A percentile compares a stretch with the other conserved stretches of the same genome.
Conservation (phyloP, 2,888 invertebrate genomes). For the Nipponacmea schrenckii region DNA sequence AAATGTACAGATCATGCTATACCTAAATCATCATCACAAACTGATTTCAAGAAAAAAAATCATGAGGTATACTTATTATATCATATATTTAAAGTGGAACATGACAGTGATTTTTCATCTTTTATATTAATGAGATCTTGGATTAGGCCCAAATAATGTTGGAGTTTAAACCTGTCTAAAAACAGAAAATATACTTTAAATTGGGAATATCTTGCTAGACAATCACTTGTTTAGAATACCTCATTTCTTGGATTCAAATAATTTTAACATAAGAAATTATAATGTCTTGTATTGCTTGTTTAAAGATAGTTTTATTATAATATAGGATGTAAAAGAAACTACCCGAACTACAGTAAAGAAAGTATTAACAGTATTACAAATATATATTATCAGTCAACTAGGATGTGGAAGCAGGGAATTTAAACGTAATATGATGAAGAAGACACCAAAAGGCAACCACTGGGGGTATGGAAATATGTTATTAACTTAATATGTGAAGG, state of each 20-base stretch:
- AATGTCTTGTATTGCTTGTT: too few species aligned
- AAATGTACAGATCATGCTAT: not conserved
- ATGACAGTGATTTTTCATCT: too few species aligned
- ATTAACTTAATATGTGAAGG: not conserved
- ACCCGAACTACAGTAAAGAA: conserved; percentile 77
- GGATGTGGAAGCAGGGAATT: conserved; percentile 78
- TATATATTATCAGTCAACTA: conserved; percentile 85
- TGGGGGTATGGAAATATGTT: conserved; percentile 79
- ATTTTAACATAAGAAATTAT: too few species aligned
- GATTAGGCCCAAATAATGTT: too few species aligned
- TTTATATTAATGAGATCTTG: too few species aligned
- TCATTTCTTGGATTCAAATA: too few species aligned
- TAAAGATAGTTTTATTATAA: not conserved
- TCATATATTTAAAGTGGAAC: not conserved
- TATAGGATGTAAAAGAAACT: conserved; percentile 43
- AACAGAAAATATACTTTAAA: too few species aligned
- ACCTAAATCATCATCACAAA: not conserved
- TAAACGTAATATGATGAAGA: conserved; percentile 83
- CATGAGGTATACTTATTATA: not conserved
- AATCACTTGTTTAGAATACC: too few species aligned
- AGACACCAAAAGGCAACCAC: conserved; percentile 86
- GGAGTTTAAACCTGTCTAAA: too few species aligned
- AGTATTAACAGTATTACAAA: conserved; percentile 88
- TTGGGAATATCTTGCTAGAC: too few species aligned
- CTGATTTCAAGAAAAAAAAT: not conserved